Conservation (phyloP, 2,113 vertebrate species). For the Vulpes vulpes region DNA sequence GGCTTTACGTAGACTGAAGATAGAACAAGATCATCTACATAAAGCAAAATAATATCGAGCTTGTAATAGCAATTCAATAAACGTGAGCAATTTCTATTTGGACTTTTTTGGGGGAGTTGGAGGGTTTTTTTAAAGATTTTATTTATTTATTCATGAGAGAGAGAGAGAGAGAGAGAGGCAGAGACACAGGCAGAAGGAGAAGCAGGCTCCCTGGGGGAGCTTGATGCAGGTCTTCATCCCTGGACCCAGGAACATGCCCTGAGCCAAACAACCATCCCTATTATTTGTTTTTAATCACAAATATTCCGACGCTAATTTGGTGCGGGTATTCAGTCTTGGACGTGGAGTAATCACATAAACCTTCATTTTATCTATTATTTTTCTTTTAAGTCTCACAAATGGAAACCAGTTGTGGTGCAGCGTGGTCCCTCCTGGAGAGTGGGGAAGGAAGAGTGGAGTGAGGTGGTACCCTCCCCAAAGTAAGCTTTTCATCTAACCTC, state of each 20-base stretch:
- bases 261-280: no score
- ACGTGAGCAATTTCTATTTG: not conserved
- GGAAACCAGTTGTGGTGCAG: not conserved
- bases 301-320: not conserved
- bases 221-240: no score
- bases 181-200: no score
- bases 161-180: no score
- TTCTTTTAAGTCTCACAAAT: not conserved
- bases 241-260: no score
- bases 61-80: not conserved
- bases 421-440: not conserved
- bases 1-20: not conserved
- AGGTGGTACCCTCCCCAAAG: no score
- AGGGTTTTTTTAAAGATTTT: no score
- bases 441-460: not conserved
- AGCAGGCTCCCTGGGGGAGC: no score
- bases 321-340: not conserved
- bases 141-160: no score
- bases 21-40: not conserved
- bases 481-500: not conserved
- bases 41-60: not conserved
- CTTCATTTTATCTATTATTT: not conserved
- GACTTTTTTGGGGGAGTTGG: no score
- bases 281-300: not conserved
- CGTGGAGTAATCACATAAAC: not conserved